Conservation (phyloP, 2,113 vertebrate genomes). For the Callocephalon fimbriatum region DNA sequence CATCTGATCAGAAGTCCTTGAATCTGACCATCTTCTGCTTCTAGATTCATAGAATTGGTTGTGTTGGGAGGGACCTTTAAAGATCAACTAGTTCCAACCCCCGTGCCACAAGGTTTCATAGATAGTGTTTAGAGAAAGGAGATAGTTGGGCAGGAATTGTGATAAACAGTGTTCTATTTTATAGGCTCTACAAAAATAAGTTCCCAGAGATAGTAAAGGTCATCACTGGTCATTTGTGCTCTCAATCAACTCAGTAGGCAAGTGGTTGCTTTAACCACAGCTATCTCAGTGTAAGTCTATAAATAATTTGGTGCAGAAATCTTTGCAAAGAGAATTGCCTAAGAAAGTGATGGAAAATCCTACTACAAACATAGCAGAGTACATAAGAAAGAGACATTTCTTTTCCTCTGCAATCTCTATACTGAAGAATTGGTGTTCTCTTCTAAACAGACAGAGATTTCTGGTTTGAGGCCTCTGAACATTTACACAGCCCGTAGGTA, state of each 20-base stretch:
- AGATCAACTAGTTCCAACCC: neutral
- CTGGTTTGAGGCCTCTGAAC: slow-evolving; percentile 64
- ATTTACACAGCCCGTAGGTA: slow-evolving; percentile 76
- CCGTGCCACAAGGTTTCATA: neutral
- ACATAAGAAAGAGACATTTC: neutral
- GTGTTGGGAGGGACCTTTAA: neutral
- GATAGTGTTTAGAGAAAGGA: neutral
- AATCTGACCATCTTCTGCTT: neutral
- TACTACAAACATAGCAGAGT: neutral
- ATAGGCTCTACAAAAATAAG: neutral
- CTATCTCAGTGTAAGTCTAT: neutral
- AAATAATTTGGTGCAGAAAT: neutral
- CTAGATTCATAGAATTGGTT: neutral
- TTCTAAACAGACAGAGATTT: slow-evolving; percentile 33
- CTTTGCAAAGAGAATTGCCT: neutral
- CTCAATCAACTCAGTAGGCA: neutral
- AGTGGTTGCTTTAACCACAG: neutral
- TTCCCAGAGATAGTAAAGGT: neutral
- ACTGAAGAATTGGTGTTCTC: slow-evolving; percentile 9
- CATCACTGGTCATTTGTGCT: neutral
- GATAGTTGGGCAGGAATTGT: neutral
- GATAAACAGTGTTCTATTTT: neutral
- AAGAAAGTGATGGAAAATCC: neutral
- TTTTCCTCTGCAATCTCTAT: neutral
- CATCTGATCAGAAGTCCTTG: neutral